Evolutionary conservation across 2,797 vertebrate species (phyloP), one percentile per base, ranked within the genome.

Genomic region (Sebastes paucispinis): DNA sequence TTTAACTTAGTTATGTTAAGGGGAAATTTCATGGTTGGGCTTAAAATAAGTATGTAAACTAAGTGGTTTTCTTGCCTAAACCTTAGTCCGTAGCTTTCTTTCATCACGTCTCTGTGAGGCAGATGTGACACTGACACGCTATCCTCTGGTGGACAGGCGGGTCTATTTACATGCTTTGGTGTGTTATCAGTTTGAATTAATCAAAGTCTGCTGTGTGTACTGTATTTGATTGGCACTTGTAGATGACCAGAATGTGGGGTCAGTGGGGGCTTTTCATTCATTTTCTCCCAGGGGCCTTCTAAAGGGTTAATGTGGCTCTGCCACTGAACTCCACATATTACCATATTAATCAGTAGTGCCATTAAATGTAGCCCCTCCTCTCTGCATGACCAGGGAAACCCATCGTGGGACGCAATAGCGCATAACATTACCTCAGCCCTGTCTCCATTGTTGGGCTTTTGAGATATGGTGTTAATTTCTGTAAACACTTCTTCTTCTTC

Each of bases 381-480:
- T 73, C 34, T 34, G 25, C 34, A 58, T 62, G 31, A 71, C 64
- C 22, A 63, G 69, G 25, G 60, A 71, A 50, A 64, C 29, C 76
- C 24, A 58, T 24, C 0, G 9, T 11, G 22, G 47, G 80, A 71
- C 5, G 7, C 55, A 68, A 50, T 47, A 16, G 34, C 18, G 12
- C 43, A 78, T 62, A 71, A 67, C 43, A 59, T 79, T 34, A 54
- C 69, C 67, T 59, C 39, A 55, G 50, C 69, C n/a, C 16, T 14
- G 1, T 67, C 65, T 43, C 75, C 20, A 52, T 67, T 75, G 67
- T 86, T 64, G 67, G 47, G 24, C 55, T 75, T 86, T 78, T 76
- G 50, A 83, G 69, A 73, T 82, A 79, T 47, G 36, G 0, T 57
- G 58, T 75, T 75, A 74, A 83, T 81, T 89, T 68, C 85, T 84